phyloP scores from a whole-genome alignment of 2,888 invertebrate species.

The Amphimallon solstitiale region DNA sequence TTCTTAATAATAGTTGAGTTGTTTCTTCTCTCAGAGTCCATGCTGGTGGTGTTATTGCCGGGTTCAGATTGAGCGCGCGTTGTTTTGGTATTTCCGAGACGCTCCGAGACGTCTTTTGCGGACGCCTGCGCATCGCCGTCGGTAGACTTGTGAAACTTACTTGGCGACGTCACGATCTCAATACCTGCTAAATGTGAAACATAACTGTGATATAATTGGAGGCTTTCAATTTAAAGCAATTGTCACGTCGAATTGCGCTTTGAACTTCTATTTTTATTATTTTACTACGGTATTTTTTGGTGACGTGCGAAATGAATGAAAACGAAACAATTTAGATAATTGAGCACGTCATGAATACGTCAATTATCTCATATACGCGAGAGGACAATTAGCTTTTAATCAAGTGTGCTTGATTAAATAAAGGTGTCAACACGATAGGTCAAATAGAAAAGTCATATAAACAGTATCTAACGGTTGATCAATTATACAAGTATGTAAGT shows the following conservation, averaged over 20 bases:
- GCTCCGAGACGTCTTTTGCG: conserved; percentile 53
- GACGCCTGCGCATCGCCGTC: conserved; percentile 54
- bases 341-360: background rate
- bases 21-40: conserved; percentile 52
- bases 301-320: conserved; percentile 1
- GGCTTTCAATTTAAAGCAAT: conserved; percentile 1
- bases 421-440: too few species aligned
- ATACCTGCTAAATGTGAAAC: conserved; percentile 57
- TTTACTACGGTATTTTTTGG: background rate
- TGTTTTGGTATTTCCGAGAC: conserved; percentile 34
- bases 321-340: background rate
- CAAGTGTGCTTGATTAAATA: too few species aligned
- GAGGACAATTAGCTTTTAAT: too few species aligned
- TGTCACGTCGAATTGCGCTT: conserved; percentile 11
- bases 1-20: conserved; percentile 51
- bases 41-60: conserved; percentile 37
- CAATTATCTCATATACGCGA: background rate
- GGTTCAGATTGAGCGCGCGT: conserved; percentile 32
- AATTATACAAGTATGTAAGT: too few species aligned
- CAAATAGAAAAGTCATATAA: too few species aligned
- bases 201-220: conserved; percentile 32
- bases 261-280: background rate
- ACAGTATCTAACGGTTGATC: too few species aligned
- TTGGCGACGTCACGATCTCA: conserved; percentile 58
- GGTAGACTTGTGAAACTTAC: conserved; percentile 38